Conservation (phyloP, 2,797 vertebrate genomes). For the Chelonia mydas region DNA sequence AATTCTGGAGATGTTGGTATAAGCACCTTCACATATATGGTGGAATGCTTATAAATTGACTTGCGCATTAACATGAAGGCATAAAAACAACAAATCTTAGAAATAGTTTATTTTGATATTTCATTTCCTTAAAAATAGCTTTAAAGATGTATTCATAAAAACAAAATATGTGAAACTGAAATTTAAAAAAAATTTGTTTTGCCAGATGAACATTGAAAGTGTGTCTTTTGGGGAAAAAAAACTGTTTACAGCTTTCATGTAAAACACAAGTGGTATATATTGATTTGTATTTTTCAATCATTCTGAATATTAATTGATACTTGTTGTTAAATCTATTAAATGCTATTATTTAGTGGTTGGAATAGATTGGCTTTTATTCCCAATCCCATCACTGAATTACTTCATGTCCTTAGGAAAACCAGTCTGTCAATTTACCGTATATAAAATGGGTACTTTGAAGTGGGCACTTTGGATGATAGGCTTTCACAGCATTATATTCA, state of each 20-base stretch:
- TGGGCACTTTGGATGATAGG: background rate
- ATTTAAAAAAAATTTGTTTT: conserved; percentile 19
- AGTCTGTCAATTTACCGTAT: background rate
- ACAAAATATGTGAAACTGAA: conserved; percentile 31
- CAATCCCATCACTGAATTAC: background rate
- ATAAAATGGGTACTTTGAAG: background rate
- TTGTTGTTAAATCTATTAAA: background rate
- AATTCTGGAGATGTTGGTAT: conserved; percentile 29
- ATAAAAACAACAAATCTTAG: background rate
- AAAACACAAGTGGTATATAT: conserved; percentile 64
- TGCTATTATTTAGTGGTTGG: background rate
- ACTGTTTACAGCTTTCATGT: conserved; percentile 27
- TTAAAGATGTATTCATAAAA: conserved; percentile 57
- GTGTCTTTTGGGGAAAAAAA: conserved; percentile 5
- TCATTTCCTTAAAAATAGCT: conserved; percentile 45
- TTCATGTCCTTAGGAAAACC: background rate
- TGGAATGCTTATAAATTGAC: conserved; percentile 47
- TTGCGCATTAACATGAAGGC: conserved; percentile 1
- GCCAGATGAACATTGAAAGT: conserved; percentile 45
- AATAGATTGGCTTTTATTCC: conserved; percentile 1
- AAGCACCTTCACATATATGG: conserved; percentile 21
- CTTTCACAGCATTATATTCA: background rate
- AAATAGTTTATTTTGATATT: conserved; percentile 62
- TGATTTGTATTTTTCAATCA: conserved; percentile 52
- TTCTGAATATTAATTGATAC: conserved; percentile 60